Evolutionary conservation across 2,797 vertebrate genomes (phyloP).

Genomic region (Notolepis coatsorum): DNA sequence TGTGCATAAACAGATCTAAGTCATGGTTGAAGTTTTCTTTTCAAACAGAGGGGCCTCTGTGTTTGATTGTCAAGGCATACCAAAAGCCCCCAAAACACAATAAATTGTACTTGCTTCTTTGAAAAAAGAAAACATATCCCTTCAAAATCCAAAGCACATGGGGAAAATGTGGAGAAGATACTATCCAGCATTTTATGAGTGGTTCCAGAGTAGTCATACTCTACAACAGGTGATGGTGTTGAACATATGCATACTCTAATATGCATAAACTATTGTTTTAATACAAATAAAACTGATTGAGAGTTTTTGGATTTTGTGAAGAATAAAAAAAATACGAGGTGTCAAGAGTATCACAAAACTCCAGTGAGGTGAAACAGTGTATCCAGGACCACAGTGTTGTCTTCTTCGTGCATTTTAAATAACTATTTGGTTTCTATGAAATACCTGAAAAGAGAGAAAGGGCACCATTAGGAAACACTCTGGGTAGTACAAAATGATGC

Average conservation of each 20-base stretch:
- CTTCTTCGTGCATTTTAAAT: slow-evolving; percentile 36
- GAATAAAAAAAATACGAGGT: neutral
- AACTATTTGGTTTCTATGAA: slow-evolving; percentile 58
- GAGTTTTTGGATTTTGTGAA: neutral
- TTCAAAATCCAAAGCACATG: slow-evolving; percentile 34
- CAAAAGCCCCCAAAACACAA: slow-evolving; percentile 39
- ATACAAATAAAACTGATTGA: slow-evolving; percentile 14
- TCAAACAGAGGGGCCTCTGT: slow-evolving; percentile 29
- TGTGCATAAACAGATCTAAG: slow-evolving; percentile 9
- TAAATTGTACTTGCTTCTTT: slow-evolving; percentile 29
- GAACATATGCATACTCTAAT: neutral
- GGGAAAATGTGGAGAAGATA: slow-evolving; percentile 21
- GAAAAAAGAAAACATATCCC: slow-evolving; percentile 57
- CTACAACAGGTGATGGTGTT: slow-evolving; percentile 20
- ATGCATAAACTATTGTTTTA: slow-evolving; percentile 14
- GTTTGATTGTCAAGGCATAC: slow-evolving; percentile 74
- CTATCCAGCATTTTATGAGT: slow-evolving; percentile 8
- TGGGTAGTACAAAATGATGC: neutral
- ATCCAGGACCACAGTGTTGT: slow-evolving; percentile 44
- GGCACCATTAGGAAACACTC: slow-evolving; percentile 13
- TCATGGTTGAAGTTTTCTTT: slow-evolving; percentile 19
- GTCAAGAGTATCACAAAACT: slow-evolving; percentile 11
- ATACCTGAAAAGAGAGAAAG: slow-evolving; percentile 56
- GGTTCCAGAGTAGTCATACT: slow-evolving; percentile 7
- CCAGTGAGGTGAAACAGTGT: slow-evolving; percentile 24